These are phyloP conservation scores for Muraenolepis orangiensis DNA, from an alignment of 2,797 vertebrate genomes.

Conservation along the genomic window DNA sequence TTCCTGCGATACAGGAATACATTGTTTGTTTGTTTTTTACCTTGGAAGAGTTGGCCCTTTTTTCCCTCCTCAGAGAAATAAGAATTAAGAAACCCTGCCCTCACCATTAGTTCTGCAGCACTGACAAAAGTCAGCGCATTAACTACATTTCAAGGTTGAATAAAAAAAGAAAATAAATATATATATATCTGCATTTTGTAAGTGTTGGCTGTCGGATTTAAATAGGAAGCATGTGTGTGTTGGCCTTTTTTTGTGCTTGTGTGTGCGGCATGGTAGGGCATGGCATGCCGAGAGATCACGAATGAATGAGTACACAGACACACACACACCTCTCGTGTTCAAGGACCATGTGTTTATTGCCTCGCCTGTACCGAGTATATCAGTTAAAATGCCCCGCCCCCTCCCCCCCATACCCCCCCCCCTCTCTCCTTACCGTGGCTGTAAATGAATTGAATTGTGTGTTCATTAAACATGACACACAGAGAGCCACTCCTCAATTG, in stretches of 20 bases:
- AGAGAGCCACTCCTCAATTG: conserved; percentile 40
- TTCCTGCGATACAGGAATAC: conserved; percentile 41
- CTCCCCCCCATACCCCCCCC: conserved; percentile 12
- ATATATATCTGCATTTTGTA: neutral
- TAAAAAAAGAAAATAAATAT: neutral
- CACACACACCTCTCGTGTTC: neutral
- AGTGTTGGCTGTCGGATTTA: neutral
- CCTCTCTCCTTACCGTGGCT: conserved; percentile 19
- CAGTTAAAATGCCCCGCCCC: neutral
- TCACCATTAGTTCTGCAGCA: neutral
- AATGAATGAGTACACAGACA: neutral
- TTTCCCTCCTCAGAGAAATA: conserved; percentile 39
- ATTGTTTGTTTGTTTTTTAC: too few species aligned
- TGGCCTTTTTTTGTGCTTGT: neutral
- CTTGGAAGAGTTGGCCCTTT: conserved; percentile 61
- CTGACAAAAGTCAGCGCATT: neutral
- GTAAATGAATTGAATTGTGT: conserved; percentile 53
- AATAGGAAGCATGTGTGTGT: neutral
- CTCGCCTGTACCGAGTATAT: neutral
- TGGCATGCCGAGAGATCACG: neutral
- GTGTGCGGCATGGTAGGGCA: neutral
- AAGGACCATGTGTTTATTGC: neutral
- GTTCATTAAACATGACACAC: conserved; percentile 64
- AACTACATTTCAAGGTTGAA: neutral
- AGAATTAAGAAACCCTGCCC: neutral